A percentile compares a stretch with the other conserved stretches of the same genome.
Conservation (phyloP, 2,797 vertebrate species). For the Coregonus suidteri region DNA sequence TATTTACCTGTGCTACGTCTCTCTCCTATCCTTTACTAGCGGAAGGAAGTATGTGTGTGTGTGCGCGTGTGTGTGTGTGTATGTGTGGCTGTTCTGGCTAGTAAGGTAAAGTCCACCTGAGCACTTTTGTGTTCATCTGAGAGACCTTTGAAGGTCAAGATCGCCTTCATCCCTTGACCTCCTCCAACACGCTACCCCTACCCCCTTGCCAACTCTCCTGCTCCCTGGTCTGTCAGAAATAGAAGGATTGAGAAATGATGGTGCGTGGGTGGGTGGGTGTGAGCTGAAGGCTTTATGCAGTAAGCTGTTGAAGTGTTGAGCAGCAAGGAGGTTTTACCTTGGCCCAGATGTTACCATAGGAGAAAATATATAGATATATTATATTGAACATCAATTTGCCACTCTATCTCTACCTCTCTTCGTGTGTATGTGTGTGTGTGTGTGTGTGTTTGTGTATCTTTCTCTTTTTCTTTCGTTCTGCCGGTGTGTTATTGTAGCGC, state of each 20-base stretch:
- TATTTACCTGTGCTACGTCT: conserved; percentile 51
- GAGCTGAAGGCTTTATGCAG: conserved; percentile 44
- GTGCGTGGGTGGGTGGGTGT: conserved; percentile 39
- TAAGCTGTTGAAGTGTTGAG: conserved; percentile 54
- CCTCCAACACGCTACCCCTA: neutral
- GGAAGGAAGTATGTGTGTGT: conserved; percentile 15
- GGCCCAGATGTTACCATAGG: conserved; percentile 63
- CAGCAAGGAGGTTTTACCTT: conserved; percentile 43
- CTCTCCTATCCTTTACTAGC: conserved; percentile 27
- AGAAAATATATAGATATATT: conserved; percentile 42
- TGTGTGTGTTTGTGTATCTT: too few relatives aligned
- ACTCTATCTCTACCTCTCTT: conserved; percentile 13
- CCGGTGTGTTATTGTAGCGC: neutral
- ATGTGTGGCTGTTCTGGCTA: conserved; percentile 20
- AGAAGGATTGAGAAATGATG: conserved; percentile 25
- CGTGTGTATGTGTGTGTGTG: neutral
- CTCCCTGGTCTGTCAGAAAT: neutral
- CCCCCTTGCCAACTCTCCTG: neutral
- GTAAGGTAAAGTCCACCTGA: conserved; percentile 51
- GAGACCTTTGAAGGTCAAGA: conserved; percentile 74
- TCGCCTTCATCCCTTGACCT: conserved; percentile 38
- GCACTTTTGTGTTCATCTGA: conserved; percentile 68
- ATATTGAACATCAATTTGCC: conserved; percentile 28
- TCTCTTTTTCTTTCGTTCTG: neutral
- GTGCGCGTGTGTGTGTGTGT: conserved; percentile 13